phyloP scores from a whole-genome alignment of 2,797 vertebrate species.

The Acipenser oxyrinchus region DNA sequence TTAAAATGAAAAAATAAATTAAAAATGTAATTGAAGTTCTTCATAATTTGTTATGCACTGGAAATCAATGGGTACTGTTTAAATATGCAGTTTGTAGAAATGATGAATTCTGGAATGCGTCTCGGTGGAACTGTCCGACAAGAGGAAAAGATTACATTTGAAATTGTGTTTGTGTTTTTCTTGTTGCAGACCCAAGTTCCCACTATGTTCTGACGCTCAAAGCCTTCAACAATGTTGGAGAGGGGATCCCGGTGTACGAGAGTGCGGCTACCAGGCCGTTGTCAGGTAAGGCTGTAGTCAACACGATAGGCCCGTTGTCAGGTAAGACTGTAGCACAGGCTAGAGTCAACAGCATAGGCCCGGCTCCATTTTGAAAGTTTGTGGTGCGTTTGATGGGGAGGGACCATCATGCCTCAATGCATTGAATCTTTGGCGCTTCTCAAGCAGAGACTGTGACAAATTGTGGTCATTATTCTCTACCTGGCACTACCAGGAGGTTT shows the following conservation, averaged over 20 bases:
- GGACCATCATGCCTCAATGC: too few species aligned
- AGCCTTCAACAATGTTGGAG: conserved; percentile 90
- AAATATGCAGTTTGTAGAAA: conserved; percentile 39
- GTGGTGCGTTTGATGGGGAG: too few species aligned
- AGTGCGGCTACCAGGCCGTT: conserved; percentile 88
- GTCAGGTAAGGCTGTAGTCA: conserved; percentile 52
- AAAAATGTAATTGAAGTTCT: conserved; percentile 40
- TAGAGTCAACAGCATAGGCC: too few species aligned
- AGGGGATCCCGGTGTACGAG: conserved; percentile 94
- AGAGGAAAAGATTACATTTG: conserved; percentile 31
- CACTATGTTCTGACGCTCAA: conserved; percentile 96
- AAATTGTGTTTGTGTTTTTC: conserved; percentile 12
- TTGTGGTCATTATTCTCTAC: too few species aligned
- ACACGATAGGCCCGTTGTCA: conserved; percentile 4
- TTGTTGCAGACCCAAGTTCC: conserved; percentile 79
- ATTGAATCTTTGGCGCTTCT: too few species aligned
- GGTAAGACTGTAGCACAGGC: conserved; percentile 37
- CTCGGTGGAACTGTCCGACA: conserved; percentile 46
- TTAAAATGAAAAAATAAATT: conserved; percentile 25
- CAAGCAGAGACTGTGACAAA: too few species aligned
- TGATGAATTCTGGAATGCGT: conserved; percentile 37
- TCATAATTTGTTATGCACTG: conserved; percentile 39
- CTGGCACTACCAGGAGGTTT: too few species aligned
- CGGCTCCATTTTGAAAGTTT: too few species aligned
- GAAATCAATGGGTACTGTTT: conserved; percentile 38